Base-by-base conservation (phyloP, 37 sponge, comb jelly and placozoan genomes). In the Beroe ovata region DNA sequence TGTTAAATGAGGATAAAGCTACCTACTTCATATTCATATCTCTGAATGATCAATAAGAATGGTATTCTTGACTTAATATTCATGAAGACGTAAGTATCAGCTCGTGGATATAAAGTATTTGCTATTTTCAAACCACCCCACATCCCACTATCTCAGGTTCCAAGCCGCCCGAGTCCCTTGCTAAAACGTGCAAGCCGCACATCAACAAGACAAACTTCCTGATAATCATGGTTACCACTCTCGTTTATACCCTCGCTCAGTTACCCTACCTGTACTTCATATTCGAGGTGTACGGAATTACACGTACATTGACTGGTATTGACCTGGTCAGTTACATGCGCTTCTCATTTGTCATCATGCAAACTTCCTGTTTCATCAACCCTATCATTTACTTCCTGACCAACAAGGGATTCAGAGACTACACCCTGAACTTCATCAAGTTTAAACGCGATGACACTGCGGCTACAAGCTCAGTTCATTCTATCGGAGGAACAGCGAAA, bases 311-410 rank as follows among this genome's bases (percentile, higher is more conserved):
- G 47, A n/a, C 8, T 8, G 84, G 54, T 0, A n/a, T 77, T 42
- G 8, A n/a, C 3, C 84, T 77, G 0, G 29, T 77, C 54, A 38
- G 28, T 3, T 77, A 28, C 28, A 42, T 35, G 21, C 2, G 84
- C 28, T 77, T 77, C 21, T 77, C 84, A 14, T 42, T 77, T 4
- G 29, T 77, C 41, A 40, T 77, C 20, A 77, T 77, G 84, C 84
- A 77, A 54, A 41, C 47, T 25, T 77, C 84, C 47, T 77, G 84
- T 41, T 77, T 77, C 22, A 36, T 77, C 22, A 77, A 77, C 84
- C 84, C 84, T 77, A 42, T 42, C 41, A 77, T 77, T 33, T 77
- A 77, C 84, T 77, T 77, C 84, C 20, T 36, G 2, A 77, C 84
- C 16, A 77, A 77, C 84, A 77, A 40, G 33, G 84, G 84, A 2